A percentile compares a stretch with the other conserved stretches of the same genome.
These are phyloP conservation scores for Mythimna lalbum DNA, from an alignment of 2,888 invertebrate species.

Conservation along the genomic window DNA sequence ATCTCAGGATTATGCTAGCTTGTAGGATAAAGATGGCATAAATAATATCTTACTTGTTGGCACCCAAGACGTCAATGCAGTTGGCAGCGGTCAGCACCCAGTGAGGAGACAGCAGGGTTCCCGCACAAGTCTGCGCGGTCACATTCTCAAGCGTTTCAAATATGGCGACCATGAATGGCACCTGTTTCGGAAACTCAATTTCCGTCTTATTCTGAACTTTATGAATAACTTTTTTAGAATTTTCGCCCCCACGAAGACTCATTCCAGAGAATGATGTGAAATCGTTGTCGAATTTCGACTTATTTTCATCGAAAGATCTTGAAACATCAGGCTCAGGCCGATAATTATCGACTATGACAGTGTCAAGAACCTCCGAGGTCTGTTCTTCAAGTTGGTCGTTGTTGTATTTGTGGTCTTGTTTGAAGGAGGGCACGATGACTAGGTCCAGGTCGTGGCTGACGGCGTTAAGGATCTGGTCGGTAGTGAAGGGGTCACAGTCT, in stretches of 20 bases:
- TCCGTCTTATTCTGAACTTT: slow-evolving; percentile 16
- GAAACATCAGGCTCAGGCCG: slow-evolving; percentile 30
- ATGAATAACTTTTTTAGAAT: neutral
- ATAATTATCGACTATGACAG: slow-evolving; percentile 26
- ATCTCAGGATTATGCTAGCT: neutral
- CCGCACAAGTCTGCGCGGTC: slow-evolving; percentile 77
- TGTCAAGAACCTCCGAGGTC: slow-evolving; percentile 29
- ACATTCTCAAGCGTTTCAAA: slow-evolving; percentile 75
- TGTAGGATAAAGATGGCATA: neutral
- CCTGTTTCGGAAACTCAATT: slow-evolving; percentile 51
- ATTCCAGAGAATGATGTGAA: slow-evolving; percentile 19
- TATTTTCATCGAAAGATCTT: slow-evolving; percentile 30
- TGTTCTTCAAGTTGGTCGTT: slow-evolving; percentile 12
- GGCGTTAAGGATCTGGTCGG: slow-evolving; percentile 49
- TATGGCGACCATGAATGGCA: slow-evolving; percentile 74
- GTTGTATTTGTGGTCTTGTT: slow-evolving; percentile 1
- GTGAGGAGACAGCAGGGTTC: slow-evolving; percentile 68
- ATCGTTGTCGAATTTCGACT: slow-evolving; percentile 39
- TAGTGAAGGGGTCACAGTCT: slow-evolving; percentile 41
- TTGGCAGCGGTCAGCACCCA: slow-evolving; percentile 76
- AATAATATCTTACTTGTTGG: slow-evolving; percentile 59
- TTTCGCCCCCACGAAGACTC: neutral
- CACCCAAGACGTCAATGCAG: slow-evolving; percentile 70
- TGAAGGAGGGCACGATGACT: slow-evolving; percentile 36
- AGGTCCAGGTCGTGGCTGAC: slow-evolving; percentile 45